Conservation (phyloP, 2,797 vertebrate genomes). For the Sus cebifrons region DNA sequence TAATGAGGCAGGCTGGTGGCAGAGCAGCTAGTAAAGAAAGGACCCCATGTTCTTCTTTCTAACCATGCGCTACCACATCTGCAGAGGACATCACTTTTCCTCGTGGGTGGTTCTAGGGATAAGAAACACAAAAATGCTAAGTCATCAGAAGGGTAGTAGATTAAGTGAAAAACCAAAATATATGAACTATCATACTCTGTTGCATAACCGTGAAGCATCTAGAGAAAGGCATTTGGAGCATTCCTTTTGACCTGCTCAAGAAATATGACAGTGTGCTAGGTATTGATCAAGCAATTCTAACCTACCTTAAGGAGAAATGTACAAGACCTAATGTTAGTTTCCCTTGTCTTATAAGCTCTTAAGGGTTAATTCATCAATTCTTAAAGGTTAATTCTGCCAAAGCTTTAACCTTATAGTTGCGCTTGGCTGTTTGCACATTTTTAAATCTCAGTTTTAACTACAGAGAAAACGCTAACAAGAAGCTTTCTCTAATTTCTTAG, state of each 20-base stretch:
- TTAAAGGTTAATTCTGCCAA: constrained; percentile 27
- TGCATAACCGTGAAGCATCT: not conserved
- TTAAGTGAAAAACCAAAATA: constrained; percentile 32
- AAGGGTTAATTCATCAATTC: not conserved
- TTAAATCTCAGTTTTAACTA: constrained; percentile 81
- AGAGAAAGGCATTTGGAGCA: not conserved
- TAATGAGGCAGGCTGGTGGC: not conserved
- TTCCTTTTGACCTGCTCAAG: not conserved
- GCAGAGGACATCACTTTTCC: not conserved
- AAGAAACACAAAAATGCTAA: not conserved
- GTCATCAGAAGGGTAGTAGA: not conserved
- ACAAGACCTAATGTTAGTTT: constrained; percentile 3
- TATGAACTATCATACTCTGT: not conserved
- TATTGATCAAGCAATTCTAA: not conserved
- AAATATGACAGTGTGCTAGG: not conserved
- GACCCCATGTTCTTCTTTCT: not conserved
- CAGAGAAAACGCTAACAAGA: constrained; percentile 81
- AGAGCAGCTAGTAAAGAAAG: not conserved
- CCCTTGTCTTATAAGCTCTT: not conserved
- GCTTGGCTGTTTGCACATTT: constrained; percentile 81
- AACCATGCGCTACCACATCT: not conserved
- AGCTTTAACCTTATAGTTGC: constrained; percentile 81
- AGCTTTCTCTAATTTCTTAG: constrained; percentile 86
- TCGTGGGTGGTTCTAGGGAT: not conserved
- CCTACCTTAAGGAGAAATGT: not conserved